Evolutionary conservation across 2,797 vertebrate genomes (phyloP), one percentile per base, ranked within the genome.

Genomic region (Acanthornis magna): DNA sequence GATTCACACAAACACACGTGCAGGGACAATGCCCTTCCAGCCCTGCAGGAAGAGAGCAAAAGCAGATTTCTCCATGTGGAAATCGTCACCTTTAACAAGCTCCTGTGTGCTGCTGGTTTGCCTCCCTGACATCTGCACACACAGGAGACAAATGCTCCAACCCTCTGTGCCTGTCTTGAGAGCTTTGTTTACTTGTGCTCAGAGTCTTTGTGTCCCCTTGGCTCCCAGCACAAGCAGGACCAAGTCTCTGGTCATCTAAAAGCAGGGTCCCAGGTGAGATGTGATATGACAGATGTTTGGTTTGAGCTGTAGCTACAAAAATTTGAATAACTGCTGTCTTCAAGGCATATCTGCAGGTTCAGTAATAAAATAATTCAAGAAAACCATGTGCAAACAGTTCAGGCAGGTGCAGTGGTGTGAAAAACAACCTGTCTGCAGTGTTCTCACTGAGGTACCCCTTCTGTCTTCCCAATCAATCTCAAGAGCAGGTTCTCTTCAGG

Each of bases 1-100:
- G 45, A 1, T 9, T 34, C 23, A 1, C 13, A 2, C 43, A n/a
- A 17, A 16, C 47, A 3, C 2, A 4, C 29, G 1, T 1, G 3
- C 6, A 2, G 4, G 34, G 13, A 6, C 48, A 22, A 23, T 16
- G 7, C 2, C 45, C 40, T n/a, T 54, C 16, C 36, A 16, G 3
- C 10, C 36, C 1, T 16, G 34, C 11, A 30, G 62, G 22, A 60
- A 51, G 45, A 47, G 18, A 26, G 11, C 48, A 11, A 30, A 43
- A 25, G 10, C 63, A 3, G 9, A 25, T 42, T 51, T 57, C 34
- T 2, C 13, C 36, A 0, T 0, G 13, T 3, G 6, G 13, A 34
- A 40, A 38, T 1, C 12, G 0, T 45, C 50, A 13, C 21, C n/a
- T 58, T 21, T 13, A 14, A 27, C 13, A 7, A 43, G 40, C 42